Evolutionary conservation across 2,888 invertebrate species (phyloP).

Genomic region (Caenorhabditis panamensis): DNA sequence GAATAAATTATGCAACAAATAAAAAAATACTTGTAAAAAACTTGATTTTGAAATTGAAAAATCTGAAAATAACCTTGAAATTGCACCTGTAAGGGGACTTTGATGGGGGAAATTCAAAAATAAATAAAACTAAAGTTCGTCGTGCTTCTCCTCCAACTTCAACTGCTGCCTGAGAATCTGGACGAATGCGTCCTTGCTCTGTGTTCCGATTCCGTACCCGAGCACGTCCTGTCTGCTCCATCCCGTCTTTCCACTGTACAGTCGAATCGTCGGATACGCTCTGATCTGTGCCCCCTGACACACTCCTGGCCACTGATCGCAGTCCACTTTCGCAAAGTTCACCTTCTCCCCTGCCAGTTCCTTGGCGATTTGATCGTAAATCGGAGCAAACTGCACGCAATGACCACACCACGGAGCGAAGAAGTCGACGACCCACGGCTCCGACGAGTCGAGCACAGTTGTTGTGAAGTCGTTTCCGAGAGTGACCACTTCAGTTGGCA

Average conservation of each 20-base stretch:
- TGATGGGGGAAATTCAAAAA: not conserved
- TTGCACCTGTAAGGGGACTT: not conserved
- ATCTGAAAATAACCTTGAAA: constrained; percentile 4
- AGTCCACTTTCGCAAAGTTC: constrained; percentile 86
- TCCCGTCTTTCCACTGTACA: constrained; percentile 82
- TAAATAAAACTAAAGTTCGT: constrained; percentile 62
- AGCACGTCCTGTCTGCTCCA: constrained; percentile 67
- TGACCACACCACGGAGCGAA: constrained; percentile 84
- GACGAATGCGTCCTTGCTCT: constrained; percentile 66
- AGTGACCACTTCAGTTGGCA: constrained; percentile 83
- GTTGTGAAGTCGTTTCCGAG: constrained; percentile 75
- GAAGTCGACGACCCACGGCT: constrained; percentile 84
- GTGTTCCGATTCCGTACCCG: constrained; percentile 70
- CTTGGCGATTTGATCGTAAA: constrained; percentile 86
- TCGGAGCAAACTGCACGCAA: constrained; percentile 86
- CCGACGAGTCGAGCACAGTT: constrained; percentile 83
- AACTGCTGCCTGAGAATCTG: constrained; percentile 63
- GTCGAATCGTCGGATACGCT: constrained; percentile 85
- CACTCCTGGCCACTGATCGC: constrained; percentile 84
- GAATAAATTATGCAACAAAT: not conserved
- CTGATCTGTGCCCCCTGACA: constrained; percentile 84
- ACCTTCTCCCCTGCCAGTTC: constrained; percentile 84
- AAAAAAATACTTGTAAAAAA: not conserved
- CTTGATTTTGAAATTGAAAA: constrained; percentile 13
- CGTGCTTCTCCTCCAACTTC: constrained; percentile 59